Evolutionary conservation across 2,113 vertebrate genomes (phyloP).

Genomic region (Erinaceus europaeus): DNA sequence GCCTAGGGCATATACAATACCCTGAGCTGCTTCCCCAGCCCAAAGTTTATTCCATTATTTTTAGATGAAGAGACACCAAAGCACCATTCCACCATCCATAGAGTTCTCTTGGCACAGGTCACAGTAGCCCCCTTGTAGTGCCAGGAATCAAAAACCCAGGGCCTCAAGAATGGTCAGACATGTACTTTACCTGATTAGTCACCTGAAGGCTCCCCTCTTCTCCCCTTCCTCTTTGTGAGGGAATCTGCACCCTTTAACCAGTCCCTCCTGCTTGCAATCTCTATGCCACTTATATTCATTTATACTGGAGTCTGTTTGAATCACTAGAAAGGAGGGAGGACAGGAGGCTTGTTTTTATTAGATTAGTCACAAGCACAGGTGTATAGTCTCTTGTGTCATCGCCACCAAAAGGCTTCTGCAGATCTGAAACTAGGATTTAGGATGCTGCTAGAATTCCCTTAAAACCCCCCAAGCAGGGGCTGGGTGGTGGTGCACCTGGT

Average conservation of each 20-base stretch:
- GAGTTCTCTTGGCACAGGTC: too few species aligned
- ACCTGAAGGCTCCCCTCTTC: background rate
- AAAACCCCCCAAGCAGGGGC: too few species aligned
- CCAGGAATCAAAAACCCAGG: too few species aligned
- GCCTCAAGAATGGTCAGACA: too few species aligned
- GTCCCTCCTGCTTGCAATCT: background rate
- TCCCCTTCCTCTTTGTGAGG: background rate
- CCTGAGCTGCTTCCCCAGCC: background rate
- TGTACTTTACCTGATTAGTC: too few species aligned
- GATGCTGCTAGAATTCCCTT: background rate
- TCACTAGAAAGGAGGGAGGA: background rate
- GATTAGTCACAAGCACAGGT: fast-evolving
- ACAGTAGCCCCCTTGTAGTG: too few species aligned
- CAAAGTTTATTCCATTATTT: too few species aligned
- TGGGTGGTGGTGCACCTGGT: too few species aligned
- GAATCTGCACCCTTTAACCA: background rate
- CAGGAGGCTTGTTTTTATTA: background rate
- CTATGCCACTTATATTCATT: background rate
- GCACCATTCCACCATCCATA: too few species aligned
- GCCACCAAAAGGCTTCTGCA: background rate
- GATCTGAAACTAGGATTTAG: background rate
- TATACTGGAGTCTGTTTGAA: background rate
- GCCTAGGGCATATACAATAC: too few species aligned
- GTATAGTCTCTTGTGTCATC: background rate
- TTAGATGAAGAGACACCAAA: too few species aligned